A percentile compares a stretch with the other conserved stretches of the same genome.
These are phyloP conservation scores for Tribolium castaneum DNA, from an alignment of 1,140 invertebrate genomes.

Conservation along the genomic window DNA sequence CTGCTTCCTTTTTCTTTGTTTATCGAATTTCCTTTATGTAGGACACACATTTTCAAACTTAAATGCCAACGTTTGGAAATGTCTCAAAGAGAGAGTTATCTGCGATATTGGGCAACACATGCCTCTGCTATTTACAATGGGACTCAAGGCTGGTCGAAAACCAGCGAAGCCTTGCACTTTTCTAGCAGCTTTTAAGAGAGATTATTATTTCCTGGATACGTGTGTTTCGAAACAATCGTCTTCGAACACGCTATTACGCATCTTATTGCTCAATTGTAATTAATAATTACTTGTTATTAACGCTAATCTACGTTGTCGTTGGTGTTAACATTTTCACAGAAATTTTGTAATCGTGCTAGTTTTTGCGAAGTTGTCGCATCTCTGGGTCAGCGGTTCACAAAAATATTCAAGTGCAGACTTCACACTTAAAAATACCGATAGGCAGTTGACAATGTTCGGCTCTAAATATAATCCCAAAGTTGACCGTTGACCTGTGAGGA, in stretches of 20 bases:
- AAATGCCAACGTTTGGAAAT: not conserved
- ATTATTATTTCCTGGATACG: constrained; percentile 1
- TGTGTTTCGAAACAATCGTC: too few relatives aligned
- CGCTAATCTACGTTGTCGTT: constrained; percentile 21
- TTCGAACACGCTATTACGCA: constrained; percentile 13
- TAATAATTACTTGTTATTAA: constrained; percentile 33
- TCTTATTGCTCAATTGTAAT: constrained; percentile 23
- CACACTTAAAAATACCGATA: not conserved
- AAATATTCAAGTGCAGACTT: not conserved
- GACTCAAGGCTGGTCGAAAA: constrained; percentile 24
- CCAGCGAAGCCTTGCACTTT: constrained; percentile 2
- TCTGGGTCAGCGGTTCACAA: not conserved
- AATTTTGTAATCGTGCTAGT: constrained; percentile 10
- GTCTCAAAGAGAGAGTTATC: not conserved
- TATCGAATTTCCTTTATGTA: constrained; percentile 26
- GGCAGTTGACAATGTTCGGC: not conserved
- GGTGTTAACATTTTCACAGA: constrained; percentile 6
- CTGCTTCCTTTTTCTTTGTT: constrained; percentile 30
- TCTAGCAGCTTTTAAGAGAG: not conserved
- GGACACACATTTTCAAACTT: not conserved
- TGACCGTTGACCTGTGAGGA: not conserved
- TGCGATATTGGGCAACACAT: constrained; percentile 5
- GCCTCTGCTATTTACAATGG: constrained; percentile 3
- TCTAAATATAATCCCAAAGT: not conserved
- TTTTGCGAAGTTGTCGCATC: not conserved